These are phyloP conservation scores for Dendrocincla fuliginosa DNA, from an alignment of 2,797 vertebrate species.

Conservation along the genomic window DNA sequence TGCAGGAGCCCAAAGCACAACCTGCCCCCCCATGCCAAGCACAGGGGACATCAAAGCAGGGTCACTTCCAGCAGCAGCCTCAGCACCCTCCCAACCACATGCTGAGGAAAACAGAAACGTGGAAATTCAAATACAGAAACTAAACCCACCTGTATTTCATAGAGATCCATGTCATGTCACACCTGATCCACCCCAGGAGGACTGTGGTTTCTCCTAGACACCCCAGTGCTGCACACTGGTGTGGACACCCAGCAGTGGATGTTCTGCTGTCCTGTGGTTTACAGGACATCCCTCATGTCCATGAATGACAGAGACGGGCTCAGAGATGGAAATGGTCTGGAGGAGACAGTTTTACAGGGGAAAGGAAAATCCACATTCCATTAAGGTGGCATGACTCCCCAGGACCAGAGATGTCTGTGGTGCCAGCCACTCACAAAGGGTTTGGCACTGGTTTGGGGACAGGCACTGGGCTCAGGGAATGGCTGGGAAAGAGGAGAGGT, in stretches of 20 bases:
- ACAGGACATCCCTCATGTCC: background rate
- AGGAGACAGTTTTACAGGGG: rapidly evolving
- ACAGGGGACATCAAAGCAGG: background rate
- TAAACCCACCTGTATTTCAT: rapidly evolving
- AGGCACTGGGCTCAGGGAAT: rapidly evolving
- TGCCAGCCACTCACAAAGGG: background rate
- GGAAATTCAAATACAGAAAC: rapidly evolving
- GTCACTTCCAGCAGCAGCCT: background rate
- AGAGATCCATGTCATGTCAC: rapidly evolving
- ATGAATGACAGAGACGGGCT: rapidly evolving
- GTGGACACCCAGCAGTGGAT: background rate
- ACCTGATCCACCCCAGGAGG: background rate
- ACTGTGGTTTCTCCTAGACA: background rate
- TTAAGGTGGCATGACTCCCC: background rate
- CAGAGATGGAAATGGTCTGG: rapidly evolving
- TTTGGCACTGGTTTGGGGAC: background rate
- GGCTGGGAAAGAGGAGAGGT: rapidly evolving
- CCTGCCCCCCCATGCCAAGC: rapidly evolving
- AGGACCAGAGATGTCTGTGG: rapidly evolving
- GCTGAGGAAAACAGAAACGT: rapidly evolving
- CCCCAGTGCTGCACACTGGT: rapidly evolving
- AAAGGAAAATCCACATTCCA: background rate
- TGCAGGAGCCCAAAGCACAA: rapidly evolving
- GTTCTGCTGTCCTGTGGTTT: too few species aligned
- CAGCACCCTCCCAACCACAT: rapidly evolving